These are phyloP conservation scores for Molossus molossus DNA, from an alignment of 2,797 vertebrate genomes.

Conservation along the genomic window DNA sequence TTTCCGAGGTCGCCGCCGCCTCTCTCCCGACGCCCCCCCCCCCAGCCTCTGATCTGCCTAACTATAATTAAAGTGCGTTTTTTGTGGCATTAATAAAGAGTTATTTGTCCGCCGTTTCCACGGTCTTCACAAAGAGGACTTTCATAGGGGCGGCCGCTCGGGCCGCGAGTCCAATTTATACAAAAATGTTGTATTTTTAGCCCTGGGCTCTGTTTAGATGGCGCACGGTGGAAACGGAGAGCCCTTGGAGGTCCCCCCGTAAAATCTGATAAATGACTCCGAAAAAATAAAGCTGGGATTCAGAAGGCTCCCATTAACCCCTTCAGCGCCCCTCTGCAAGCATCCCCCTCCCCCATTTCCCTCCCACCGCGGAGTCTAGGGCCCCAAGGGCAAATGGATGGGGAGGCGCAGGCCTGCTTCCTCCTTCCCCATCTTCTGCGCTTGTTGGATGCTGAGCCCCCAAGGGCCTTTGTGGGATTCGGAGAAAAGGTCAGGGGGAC, in stretches of 20 bases:
- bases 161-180: constrained; percentile 96
- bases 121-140: constrained; percentile 96
- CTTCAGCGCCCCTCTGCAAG: constrained; percentile 60
- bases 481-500: constrained; percentile 56
- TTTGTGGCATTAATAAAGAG: constrained; percentile 99
- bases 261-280: constrained; percentile 95
- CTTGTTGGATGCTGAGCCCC: neutral
- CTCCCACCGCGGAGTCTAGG: neutral
- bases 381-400: neutral
- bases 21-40: constrained; percentile 66
- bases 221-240: constrained; percentile 92
- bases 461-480: constrained; percentile 6
- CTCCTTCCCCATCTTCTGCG: neutral
- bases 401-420: neutral
- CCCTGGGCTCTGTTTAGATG: constrained; percentile 92
- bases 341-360: neutral
- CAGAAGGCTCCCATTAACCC: constrained; percentile 89
- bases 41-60: constrained; percentile 93
- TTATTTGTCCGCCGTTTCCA: constrained; percentile 99
- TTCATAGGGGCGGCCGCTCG: constrained; percentile 95
- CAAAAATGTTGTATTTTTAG: constrained; percentile 98
- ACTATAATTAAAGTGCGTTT: constrained; percentile 97
- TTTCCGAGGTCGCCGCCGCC: constrained; percentile 82
- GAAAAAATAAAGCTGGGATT: constrained; percentile 92
- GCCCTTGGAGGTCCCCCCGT: constrained; percentile 93